Conservation (phyloP, 2,113 vertebrate species). For the Peromyscus californicus region DNA sequence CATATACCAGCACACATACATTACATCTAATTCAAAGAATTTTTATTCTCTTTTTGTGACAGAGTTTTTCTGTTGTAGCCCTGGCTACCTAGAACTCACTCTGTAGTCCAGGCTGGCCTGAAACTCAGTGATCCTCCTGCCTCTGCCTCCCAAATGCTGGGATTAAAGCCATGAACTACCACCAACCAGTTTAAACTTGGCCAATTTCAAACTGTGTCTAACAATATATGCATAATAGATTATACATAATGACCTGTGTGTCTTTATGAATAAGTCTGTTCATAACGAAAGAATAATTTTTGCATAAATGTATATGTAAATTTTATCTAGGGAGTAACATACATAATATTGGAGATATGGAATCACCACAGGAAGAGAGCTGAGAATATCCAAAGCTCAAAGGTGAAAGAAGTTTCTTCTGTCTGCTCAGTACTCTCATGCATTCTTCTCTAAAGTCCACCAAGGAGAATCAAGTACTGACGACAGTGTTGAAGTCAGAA, state of each 20-base stretch:
- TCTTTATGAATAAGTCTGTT: no score
- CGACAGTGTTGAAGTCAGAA: background rate
- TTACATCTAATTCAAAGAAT: no score
- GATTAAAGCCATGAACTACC: background rate
- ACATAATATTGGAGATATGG: background rate
- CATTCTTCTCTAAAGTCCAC: background rate
- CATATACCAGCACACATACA: background rate
- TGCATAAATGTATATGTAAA: background rate
- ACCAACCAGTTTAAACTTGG: background rate
- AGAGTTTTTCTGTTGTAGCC: background rate
- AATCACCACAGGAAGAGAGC: background rate
- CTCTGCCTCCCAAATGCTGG: background rate
- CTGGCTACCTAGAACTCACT: background rate
- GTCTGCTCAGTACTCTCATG: background rate
- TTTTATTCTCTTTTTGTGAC: background rate
- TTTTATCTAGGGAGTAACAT: background rate
- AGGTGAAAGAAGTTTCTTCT: background rate
- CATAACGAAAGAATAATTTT: background rate
- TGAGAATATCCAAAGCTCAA: no score
- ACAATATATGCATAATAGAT: background rate
- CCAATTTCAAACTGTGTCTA: background rate
- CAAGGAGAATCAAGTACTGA: no score
- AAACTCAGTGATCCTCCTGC: background rate
- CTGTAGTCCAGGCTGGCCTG: background rate
- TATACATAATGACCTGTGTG: background rate